These are phyloP conservation scores for Orchesellides sinensis DNA, from an alignment of 2,888 invertebrate genomes.

Conservation along the genomic window DNA sequence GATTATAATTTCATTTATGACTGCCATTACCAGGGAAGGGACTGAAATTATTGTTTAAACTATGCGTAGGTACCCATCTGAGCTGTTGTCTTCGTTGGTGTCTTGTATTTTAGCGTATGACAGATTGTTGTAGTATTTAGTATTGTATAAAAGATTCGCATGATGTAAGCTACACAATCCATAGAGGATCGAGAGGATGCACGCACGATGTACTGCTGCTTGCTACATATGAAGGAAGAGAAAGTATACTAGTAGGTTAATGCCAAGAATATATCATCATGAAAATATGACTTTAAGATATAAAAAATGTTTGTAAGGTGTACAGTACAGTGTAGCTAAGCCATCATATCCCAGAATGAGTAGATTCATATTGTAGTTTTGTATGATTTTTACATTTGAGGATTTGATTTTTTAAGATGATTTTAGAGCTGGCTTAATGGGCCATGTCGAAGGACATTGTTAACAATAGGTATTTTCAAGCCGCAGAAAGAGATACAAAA, in stretches of 20 bases:
- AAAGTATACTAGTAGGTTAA: slow-evolving; percentile 61
- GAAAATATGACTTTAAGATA: background rate
- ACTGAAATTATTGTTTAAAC: too few species aligned
- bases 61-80: too few species aligned
- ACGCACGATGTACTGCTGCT: too few species aligned
- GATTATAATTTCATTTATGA: too few species aligned
- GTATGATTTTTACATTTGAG: too few species aligned
- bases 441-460: slow-evolving; percentile 34
- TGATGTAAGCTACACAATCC: slow-evolving; percentile 7
- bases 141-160: background rate
- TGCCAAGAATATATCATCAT: slow-evolving; percentile 53
- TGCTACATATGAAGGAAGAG: slow-evolving; percentile 36
- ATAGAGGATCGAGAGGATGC: background rate
- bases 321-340: background rate
- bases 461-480: background rate
- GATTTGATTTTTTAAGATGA: slow-evolving; percentile 8
- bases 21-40: too few species aligned
- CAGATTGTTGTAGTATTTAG: background rate
- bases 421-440: slow-evolving; percentile 22
- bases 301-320: background rate
- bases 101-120: too few species aligned
- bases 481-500: too few species aligned
- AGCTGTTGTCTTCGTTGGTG: too few species aligned
- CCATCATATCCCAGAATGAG: background rate
- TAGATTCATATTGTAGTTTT: background rate